phyloP scores from a whole-genome alignment of 2,113 vertebrate genomes.

The Platichthys stellatus region DNA sequence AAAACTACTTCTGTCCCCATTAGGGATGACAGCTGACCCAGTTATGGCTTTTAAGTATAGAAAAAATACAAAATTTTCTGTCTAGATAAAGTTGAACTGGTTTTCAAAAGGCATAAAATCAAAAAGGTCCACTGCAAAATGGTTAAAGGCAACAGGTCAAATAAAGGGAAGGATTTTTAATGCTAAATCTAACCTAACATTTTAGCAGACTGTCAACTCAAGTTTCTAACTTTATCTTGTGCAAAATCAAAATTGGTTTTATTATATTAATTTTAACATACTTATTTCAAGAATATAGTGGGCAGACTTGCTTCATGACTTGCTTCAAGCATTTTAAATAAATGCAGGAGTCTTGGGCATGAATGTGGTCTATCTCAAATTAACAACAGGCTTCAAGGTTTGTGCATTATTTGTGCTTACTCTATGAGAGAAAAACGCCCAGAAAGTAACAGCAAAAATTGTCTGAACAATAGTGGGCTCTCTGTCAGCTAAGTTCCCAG shows the following conservation, averaged over 20 bases:
- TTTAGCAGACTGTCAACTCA: not conserved
- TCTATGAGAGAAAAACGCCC: not conserved
- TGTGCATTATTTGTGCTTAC: not conserved
- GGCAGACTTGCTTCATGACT: too few species aligned
- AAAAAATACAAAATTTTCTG: not conserved
- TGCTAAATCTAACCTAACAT: not conserved
- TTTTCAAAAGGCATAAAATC: not conserved
- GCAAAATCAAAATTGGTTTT: not conserved
- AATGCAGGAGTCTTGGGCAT: not conserved
- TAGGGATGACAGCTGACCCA: not conserved
- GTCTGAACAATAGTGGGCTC: slow-evolving; percentile 25
- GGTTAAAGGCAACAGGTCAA: not conserved
- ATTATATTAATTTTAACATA: too few species aligned
- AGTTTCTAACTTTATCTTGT: slow-evolving; percentile 3
- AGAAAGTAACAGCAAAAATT: not conserved
- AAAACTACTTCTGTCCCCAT: not conserved
- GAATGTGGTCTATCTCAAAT: not conserved
- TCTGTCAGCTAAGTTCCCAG: slow-evolving; percentile 10
- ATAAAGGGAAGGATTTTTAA: not conserved
- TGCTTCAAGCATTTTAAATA: slow-evolving; percentile 2
- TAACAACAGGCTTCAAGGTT: not conserved
- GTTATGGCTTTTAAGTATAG: slow-evolving; percentile 40
- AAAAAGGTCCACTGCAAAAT: slow-evolving; percentile 17
- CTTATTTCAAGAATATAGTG: too few species aligned
- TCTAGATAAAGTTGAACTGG: not conserved